Evolutionary conservation across 1,140 invertebrate species (phyloP), one percentile per base, ranked within the genome.

Genomic region (Drosophila persimilis): DNA sequence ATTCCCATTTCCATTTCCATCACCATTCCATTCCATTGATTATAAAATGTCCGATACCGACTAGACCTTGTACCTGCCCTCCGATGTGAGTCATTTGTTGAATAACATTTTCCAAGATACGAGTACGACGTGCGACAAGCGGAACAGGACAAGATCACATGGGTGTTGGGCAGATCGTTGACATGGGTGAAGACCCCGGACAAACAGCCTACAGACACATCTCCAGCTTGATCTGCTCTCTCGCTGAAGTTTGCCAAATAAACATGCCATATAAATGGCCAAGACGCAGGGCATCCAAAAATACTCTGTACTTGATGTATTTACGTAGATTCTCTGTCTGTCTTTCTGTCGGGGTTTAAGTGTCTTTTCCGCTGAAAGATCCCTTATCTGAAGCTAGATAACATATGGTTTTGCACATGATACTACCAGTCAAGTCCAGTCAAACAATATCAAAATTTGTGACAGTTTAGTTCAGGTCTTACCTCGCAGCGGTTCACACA

Each of bases 181-280:
- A 69, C 65, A 69, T n/a, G 45, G 52, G 51, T 70, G 44, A 71
- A 26, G 56, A 71, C 55, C 67, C 26, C 35, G 35, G 13, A 26
- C 59, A 71, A 60, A 71, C 65, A 70, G 22, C n/a, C 6, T 29
- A 66, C 20, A 47, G 17, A 47, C 17, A 56, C 39, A 24, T 43
- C 41, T 8, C 5, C 4, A 7, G 7, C 29, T 7, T 6, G 29
- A 29, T 7, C 7, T 29, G 6, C 29, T 6, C 39, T 58, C 55
- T 35, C 41, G 39, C 17, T 29, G 45, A 50, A 43, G 70, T 75
- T 74, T 74, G 55, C 54, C 72, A 75, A 75, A 74, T 74, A 75
- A 75, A 75, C 66, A 60, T 50, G 50, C 44, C 51, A 51, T 54
- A 60, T 61, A 35, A 35, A 54, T 44, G 43, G 45, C 20, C 48